Base-by-base conservation (phyloP, 2,888 invertebrate genomes). In the Camponotus fellah region DNA sequence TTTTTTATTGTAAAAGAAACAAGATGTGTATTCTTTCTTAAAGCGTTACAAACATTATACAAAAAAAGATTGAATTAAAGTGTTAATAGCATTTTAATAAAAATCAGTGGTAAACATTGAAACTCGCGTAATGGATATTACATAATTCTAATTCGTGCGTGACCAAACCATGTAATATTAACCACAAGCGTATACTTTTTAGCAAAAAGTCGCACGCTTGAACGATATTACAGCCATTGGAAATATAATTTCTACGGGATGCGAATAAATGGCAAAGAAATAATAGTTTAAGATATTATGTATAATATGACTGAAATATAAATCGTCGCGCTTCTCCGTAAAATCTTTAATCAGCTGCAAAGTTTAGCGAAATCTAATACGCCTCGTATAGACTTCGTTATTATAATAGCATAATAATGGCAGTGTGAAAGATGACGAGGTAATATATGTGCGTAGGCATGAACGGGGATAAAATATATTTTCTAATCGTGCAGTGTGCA, bases 341-440 rank as follows among this genome's bases (percentile, higher is more conserved):
- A 86, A 87, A 86, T 83, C 85, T 88, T 86, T 87, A 83, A 85
- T 86, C 77, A 76, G 66, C 82, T 79, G 82, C 79, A 37, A 32
- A 76, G 77, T 80, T 81, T 74, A 83, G 60, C 71, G 68, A 84
- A 58, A 86, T 84, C 82, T 68, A 88, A 79, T 74, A 32, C 34
- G 69, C 46, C 34, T 79, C 37, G 34, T n/a, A n/a, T 53, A 8
- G 17, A 58, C 46, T 12, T 12, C 60, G 17, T 58, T 69, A 69
- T 62, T 37, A 86, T 77, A 85, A 83, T 62, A 82, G 71, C 62
- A 56, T 77, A 82, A 86, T 85, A 85, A 71, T 79, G 86, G 74
- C 64, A 71, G 74, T 49, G 5, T 46, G 46, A 82, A 82, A 60
- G 82, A 86, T 69, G 69, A 82, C 71, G 49, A 65, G 17, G 43